Base-by-base conservation (phyloP, 2,888 invertebrate genomes). In the Macrophya annulata region DNA sequence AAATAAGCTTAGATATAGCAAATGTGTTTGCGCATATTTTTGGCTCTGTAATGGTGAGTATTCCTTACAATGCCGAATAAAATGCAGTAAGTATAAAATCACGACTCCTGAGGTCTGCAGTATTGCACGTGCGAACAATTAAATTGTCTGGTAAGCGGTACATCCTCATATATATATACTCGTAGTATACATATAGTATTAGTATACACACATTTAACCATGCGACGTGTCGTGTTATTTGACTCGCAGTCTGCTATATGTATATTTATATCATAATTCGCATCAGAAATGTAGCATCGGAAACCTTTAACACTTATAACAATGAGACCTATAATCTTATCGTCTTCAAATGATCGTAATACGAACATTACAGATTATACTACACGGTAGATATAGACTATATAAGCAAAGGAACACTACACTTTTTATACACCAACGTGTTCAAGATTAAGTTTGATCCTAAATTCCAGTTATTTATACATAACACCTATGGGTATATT, bases 31-130 rank as follows among this genome's bases (percentile, higher is more conserved):
- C 48, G 48, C 48, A 48, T 10, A n/a, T 55, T 55, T 6, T 55
- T 55, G n/a, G n/a, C 55, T n/a, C n/a, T n/a, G 0, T n/a, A 5
- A 55, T 6, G n/a, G n/a, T 55, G 8, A 6, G n/a, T n/a, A 55
- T 55, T 1, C 12, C 62, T 25, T 21, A 25, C 12, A 25, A 25
- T 55, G 25, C 51, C 25, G 12, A n/a, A 77, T 55, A 12, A 77
- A 77, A 77, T 51, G 77, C 31, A 31, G 17, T 55, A 51, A 25
- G 25, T n/a, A 31, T 25, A 10, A 48, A 45, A 12, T 45, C 45
- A 62, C 17, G 71, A 83, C n/a, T 68, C 25, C 65, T 83, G 71
- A 71, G 17, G 68, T 83, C 83, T 83, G 83, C 83, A 83, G 45
- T 45, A 83, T 83, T 83, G 83, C 83, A 83, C 83, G 83, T 83